These are phyloP conservation scores for Salvator merianae DNA, from an alignment of 2,113 vertebrate species.

Conservation along the genomic window DNA sequence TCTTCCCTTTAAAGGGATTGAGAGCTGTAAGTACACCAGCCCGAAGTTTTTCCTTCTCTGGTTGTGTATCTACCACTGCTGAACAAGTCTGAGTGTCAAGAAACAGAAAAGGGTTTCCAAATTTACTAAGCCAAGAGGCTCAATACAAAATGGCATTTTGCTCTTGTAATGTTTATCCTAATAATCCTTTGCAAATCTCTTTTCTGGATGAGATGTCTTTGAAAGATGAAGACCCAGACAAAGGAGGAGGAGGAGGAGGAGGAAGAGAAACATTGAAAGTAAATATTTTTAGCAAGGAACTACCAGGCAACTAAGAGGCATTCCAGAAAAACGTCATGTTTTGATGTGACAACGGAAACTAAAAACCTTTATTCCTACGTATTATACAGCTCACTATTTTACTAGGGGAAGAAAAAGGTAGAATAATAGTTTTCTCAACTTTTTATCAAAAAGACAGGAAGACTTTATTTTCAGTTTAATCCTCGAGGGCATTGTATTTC, in stretches of 20 bases:
- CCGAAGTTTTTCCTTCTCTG: neutral
- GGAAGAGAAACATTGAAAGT: neutral
- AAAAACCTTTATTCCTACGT: no score
- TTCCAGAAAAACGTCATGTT: neutral
- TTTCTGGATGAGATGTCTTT: neutral
- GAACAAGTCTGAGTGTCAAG: neutral
- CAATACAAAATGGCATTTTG: neutral
- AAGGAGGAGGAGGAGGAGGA: no score
- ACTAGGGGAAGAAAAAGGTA: neutral
- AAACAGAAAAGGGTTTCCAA: neutral
- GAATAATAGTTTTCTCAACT: neutral
- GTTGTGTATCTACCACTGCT: neutral
- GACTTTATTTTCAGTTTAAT: neutral
- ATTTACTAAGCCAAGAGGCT: neutral
- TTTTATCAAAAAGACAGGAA: neutral
- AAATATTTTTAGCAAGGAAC: neutral
- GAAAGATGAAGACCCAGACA: no score
- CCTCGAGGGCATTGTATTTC: neutral
- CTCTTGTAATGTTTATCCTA: neutral
- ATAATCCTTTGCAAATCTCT: neutral
- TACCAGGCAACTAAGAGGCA: neutral
- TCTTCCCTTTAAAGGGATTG: conserved; percentile 34
- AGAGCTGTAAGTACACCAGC: neutral
- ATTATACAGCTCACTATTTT: neutral
- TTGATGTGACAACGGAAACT: neutral